phyloP scores from a whole-genome alignment of 2,113 vertebrate genomes.

The Sylvia atricapilla region DNA sequence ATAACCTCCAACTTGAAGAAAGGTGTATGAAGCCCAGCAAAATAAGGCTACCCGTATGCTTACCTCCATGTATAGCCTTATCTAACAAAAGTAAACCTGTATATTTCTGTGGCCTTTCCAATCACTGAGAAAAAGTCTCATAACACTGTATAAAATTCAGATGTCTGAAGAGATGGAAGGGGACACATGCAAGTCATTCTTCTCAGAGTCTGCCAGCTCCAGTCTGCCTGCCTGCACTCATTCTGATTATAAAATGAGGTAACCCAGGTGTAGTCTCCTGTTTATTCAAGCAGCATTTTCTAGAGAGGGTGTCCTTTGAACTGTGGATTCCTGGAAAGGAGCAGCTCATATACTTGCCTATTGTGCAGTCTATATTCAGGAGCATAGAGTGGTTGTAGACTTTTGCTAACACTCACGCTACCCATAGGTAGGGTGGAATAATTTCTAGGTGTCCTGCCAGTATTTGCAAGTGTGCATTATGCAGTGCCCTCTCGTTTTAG shows the following conservation, averaged over 20 bases:
- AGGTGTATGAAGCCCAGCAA: background rate
- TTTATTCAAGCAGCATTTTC: background rate
- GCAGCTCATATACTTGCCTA: rapidly evolving
- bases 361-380: background rate
- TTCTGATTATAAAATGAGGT: background rate
- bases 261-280: background rate
- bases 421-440: background rate
- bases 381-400: background rate
- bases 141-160: background rate
- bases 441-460: background rate
- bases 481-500: background rate
- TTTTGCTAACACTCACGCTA: background rate
- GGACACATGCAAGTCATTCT: background rate
- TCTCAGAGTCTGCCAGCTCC: background rate
- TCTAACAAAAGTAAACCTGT: background rate
- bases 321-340: background rate
- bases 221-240: background rate
- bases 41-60: background rate
- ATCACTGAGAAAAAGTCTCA: background rate
- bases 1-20: background rate
- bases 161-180: background rate
- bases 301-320: background rate
- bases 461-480: background rate
- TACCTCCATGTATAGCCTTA: background rate
- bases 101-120: background rate